Conservation (phyloP, 2,113 vertebrate genomes). For the Passer domesticus region DNA sequence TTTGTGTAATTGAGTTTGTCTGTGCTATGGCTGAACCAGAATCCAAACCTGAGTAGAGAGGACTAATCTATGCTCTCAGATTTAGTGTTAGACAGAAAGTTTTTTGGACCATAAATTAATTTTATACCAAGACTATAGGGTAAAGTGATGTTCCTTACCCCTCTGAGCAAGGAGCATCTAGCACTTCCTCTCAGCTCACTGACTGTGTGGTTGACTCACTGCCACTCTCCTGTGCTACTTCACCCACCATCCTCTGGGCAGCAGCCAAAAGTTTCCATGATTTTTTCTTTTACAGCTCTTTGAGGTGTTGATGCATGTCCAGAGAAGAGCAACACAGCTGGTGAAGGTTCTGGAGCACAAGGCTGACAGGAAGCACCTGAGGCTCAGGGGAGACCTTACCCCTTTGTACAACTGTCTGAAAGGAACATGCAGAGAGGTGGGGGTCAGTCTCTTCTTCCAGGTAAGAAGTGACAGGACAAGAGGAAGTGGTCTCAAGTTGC, state of each 20-base stretch:
- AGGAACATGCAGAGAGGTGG: neutral
- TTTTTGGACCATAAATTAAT: neutral
- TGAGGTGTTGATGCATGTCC: neutral
- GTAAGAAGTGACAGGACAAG: neutral
- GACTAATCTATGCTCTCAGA: neutral
- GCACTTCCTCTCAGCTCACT: accelerated
- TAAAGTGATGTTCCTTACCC: neutral
- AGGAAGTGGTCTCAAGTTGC: neutral
- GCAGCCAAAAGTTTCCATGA: neutral
- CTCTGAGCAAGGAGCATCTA: neutral
- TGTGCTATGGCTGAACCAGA: conserved; percentile 64
- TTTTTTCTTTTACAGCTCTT: neutral
- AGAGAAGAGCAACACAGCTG: neutral
- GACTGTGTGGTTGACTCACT: neutral
- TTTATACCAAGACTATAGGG: neutral
- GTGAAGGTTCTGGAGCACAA: neutral
- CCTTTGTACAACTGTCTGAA: neutral
- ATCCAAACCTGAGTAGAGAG: neutral
- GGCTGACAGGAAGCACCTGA: neutral
- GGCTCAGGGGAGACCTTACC: neutral
- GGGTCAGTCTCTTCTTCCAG: neutral
- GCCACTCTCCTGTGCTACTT: neutral
- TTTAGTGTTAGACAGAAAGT: neutral
- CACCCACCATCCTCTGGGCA: neutral
- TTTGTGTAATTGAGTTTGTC: conserved; percentile 65